phyloP scores from a whole-genome alignment of 2,888 invertebrate species.

The Agrenia bidenticulata region DNA sequence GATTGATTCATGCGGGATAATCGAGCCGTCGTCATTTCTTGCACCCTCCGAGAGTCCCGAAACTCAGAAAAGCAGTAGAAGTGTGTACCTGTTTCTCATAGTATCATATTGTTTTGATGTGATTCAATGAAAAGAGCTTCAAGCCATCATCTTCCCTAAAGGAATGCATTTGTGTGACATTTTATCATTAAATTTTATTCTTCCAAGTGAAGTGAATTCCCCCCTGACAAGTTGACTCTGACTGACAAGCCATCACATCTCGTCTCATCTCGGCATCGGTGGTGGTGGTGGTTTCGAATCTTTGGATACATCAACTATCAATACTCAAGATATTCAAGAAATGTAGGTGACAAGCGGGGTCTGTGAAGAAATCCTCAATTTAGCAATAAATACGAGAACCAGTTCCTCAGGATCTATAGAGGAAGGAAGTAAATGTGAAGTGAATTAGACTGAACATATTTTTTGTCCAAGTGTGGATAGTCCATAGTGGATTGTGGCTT shows the following conservation, averaged over 20 bases:
- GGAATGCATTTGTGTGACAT: neutral
- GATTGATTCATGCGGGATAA: constrained; percentile 9
- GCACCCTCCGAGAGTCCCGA: neutral
- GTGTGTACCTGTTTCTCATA: too few relatives aligned
- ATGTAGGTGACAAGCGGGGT: neutral
- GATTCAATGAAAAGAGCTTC: too few relatives aligned
- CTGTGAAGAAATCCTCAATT: constrained; percentile 6
- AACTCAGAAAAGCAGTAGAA: too few relatives aligned
- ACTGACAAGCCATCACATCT: neutral
- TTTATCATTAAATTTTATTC: constrained; percentile 11
- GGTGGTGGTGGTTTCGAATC: constrained; percentile 5
- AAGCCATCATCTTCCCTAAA: too few relatives aligned
- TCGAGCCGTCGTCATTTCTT: constrained; percentile 3
- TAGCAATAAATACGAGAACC: neutral
- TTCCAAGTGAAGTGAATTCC: neutral
- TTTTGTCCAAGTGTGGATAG: neutral
- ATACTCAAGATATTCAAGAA: neutral
- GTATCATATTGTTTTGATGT: too few relatives aligned
- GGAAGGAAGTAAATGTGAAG: constrained; percentile 4
- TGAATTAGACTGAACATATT: neutral
- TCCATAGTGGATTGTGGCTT: neutral
- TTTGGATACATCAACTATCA: neutral
- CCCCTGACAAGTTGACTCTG: constrained; percentile 14
- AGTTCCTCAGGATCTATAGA: too few relatives aligned
- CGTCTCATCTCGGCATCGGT: neutral